These are phyloP conservation scores for Pseudoips prasinana DNA, from an alignment of 2,888 invertebrate species.

Conservation along the genomic window DNA sequence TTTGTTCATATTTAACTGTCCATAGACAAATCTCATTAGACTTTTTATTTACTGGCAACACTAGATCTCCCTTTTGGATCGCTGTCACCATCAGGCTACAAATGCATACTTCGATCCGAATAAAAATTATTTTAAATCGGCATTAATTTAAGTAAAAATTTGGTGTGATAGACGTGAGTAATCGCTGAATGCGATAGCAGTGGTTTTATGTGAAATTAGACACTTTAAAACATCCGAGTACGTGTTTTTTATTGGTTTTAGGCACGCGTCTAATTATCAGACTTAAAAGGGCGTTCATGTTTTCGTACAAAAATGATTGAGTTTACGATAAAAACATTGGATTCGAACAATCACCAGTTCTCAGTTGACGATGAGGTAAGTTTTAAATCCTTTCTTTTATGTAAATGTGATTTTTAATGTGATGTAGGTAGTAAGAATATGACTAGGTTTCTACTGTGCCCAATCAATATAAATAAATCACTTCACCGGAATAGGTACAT, in stretches of 20 bases:
- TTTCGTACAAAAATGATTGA: constrained; percentile 84
- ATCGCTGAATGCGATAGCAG: constrained; percentile 9
- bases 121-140: constrained; percentile 30
- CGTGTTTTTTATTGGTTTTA: constrained; percentile 31
- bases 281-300: constrained; percentile 39
- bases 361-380: constrained; percentile 93
- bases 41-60: constrained; percentile 33
- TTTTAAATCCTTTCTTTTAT: constrained; percentile 25
- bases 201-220: constrained; percentile 12
- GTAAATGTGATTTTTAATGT: too few species aligned
- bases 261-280: constrained; percentile 42
- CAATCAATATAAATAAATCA: too few species aligned
- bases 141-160: constrained; percentile 32
- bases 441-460: too few species aligned
- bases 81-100: constrained; percentile 35
- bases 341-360: constrained; percentile 92
- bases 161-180: constrained; percentile 34
- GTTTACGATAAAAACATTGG: constrained; percentile 94
- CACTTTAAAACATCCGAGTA: constrained; percentile 11
- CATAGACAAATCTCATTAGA: too few species aligned
- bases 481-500: too few species aligned
- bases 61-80: constrained; percentile 26
- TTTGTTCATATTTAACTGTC: too few species aligned
- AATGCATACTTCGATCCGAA: constrained; percentile 31
- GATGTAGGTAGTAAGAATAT: too few species aligned